phyloP scores from a whole-genome alignment of 2,113 vertebrate genomes.

The Corythaixoides concolor region DNA sequence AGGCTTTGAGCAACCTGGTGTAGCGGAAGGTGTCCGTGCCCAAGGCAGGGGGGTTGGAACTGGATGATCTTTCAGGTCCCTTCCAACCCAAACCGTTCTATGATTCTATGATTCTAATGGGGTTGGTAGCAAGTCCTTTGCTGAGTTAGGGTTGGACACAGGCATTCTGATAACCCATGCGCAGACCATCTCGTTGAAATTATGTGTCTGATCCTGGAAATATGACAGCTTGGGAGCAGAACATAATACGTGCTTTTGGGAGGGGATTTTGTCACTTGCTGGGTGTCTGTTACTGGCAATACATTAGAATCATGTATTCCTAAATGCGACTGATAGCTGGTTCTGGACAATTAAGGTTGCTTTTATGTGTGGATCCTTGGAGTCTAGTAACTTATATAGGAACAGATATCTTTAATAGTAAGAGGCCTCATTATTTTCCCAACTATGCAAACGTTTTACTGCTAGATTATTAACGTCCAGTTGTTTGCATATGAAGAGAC shows the following conservation, averaged over 20 bases:
- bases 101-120: too few species aligned
- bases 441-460: not conserved
- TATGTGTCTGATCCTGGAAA: not conserved
- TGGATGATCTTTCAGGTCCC: too few species aligned
- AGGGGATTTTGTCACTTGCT: not conserved
- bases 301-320: conserved; percentile 7
- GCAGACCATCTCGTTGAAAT: not conserved
- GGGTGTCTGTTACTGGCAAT: not conserved
- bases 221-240: not conserved
- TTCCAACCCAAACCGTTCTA: too few species aligned
- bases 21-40: too few species aligned
- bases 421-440: conserved; percentile 18
- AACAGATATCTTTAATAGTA: not conserved
- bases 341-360: not conserved
- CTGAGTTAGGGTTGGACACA: not conserved
- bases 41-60: too few species aligned
- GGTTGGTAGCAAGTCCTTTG: not conserved
- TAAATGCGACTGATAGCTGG: not conserved
- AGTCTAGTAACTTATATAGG: not conserved
- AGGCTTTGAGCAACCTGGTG: too few species aligned
- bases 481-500: not conserved
- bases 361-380: not conserved
- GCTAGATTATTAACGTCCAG: not conserved
- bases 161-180: not conserved
- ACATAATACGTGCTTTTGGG: not conserved